Evolutionary conservation across 1,140 invertebrate species (phyloP).

Genomic region (Samia ricini): DNA sequence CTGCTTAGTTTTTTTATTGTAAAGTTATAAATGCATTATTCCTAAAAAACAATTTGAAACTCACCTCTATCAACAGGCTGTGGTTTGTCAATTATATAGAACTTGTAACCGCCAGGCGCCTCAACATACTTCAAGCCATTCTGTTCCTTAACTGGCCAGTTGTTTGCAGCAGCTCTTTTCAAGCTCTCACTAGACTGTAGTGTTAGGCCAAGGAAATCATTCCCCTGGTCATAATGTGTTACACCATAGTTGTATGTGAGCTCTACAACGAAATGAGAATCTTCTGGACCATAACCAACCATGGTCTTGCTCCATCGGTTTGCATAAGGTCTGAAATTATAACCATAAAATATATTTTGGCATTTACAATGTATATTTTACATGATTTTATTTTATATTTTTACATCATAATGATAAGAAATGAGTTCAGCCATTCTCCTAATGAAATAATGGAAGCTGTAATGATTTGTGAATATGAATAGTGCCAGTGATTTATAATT

Average conservation of each 20-base stretch:
- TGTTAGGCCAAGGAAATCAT: conserved; percentile 94
- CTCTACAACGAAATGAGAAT: conserved; percentile 97
- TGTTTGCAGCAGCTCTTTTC: conserved; percentile 82
- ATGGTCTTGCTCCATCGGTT: conserved; percentile 99
- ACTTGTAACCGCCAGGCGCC: conserved; percentile 95
- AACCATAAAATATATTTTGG: neutral
- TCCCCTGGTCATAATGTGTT: conserved; percentile 88
- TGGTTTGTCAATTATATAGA: conserved; percentile 86
- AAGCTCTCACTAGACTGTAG: conserved; percentile 88
- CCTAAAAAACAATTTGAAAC: conserved; percentile 9
- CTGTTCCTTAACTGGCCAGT: conserved; percentile 83
- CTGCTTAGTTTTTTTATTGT: neutral
- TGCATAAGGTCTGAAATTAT: conserved; percentile 89
- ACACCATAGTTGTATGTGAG: conserved; percentile 99
- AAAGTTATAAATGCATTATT: neutral
- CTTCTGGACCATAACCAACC: conserved; percentile 98
- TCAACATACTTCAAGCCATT: conserved; percentile 81
- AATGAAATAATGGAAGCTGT: too few species aligned
- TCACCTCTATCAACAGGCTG: conserved; percentile 82
- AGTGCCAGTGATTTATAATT: too few species aligned
- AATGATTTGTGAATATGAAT: too few species aligned
- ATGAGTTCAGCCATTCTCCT: too few species aligned
- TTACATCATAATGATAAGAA: too few species aligned
- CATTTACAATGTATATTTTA: neutral
- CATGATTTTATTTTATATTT: too few species aligned